phyloP scores from a whole-genome alignment of 2,797 vertebrate species.

The Phataginus tetradactyla region DNA sequence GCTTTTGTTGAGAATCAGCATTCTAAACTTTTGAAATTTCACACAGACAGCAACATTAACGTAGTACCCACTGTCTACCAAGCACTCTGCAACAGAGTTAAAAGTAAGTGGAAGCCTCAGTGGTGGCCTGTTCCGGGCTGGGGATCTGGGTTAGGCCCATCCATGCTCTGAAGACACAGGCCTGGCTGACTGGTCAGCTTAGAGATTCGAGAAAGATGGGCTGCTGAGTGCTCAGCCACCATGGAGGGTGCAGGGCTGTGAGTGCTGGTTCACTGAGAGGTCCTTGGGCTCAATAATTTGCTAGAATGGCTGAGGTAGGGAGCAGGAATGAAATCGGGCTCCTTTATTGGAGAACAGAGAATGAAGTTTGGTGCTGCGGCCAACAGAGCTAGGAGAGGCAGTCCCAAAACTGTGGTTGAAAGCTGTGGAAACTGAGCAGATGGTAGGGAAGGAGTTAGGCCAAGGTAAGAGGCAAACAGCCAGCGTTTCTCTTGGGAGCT shows the following conservation, averaged over 20 bases:
- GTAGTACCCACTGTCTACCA: background rate
- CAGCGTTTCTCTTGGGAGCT: background rate
- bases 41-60: background rate
- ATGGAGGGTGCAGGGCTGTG: background rate
- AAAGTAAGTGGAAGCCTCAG: background rate
- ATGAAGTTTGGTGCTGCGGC: background rate
- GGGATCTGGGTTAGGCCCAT: background rate
- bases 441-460: background rate
- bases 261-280: background rate
- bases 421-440: background rate
- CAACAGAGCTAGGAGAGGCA: background rate
- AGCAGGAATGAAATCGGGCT: background rate
- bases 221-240: background rate
- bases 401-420: background rate
- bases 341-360: background rate
- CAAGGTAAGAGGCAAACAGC: background rate
- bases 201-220: background rate
- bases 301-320: background rate
- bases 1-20: constrained; percentile 41
- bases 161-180: background rate
- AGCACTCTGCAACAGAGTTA: background rate
- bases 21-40: constrained; percentile 41
- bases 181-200: background rate
- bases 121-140: background rate
- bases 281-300: no score